Conservation (phyloP, 2,888 invertebrate genomes). For the Rhimphoctona megacephalus region DNA sequence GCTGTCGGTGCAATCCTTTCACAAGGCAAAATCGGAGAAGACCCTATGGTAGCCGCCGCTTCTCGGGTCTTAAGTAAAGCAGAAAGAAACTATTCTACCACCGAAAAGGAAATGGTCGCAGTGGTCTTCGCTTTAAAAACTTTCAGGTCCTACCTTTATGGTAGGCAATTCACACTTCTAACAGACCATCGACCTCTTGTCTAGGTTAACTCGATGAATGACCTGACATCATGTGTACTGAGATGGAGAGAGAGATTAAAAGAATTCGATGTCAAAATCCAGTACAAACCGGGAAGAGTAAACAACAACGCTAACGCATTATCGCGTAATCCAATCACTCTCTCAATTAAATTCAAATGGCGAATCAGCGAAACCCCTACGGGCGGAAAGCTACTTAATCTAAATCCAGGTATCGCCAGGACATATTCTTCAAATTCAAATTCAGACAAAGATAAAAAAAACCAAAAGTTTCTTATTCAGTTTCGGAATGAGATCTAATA, state of each 20-base stretch:
- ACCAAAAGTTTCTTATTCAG: too few relatives aligned
- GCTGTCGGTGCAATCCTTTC: slow-evolving; percentile 25
- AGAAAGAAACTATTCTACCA: slow-evolving; percentile 22
- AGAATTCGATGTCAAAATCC: slow-evolving; percentile 5
- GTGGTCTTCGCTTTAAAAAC: slow-evolving; percentile 18
- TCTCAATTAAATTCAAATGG: slow-evolving; percentile 4
- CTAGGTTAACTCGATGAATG: slow-evolving; percentile 28
- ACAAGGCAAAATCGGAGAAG: slow-evolving; percentile 2
- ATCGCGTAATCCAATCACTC: slow-evolving; percentile 4
- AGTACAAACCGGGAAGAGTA: slow-evolving; percentile 10
- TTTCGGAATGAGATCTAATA: too few relatives aligned
- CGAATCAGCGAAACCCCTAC: background rate
- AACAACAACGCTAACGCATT: slow-evolving; percentile 3
- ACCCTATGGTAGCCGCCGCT: slow-evolving; percentile 1
- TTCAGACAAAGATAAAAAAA: background rate
- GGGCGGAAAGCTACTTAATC: background rate
- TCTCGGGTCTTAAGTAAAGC: slow-evolving; percentile 17
- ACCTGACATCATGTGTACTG: slow-evolving; percentile 18
- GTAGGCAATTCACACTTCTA: background rate
- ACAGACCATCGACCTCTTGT: slow-evolving; percentile 28
- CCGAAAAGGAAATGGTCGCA: slow-evolving; percentile 22
- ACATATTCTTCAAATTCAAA: background rate
- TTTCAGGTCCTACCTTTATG: slow-evolving; percentile 25
- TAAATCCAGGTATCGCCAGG: background rate
- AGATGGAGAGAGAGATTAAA: slow-evolving; percentile 31